Conservation (phyloP, 1,140 invertebrate species). For the Heliconius eleuchia region DNA sequence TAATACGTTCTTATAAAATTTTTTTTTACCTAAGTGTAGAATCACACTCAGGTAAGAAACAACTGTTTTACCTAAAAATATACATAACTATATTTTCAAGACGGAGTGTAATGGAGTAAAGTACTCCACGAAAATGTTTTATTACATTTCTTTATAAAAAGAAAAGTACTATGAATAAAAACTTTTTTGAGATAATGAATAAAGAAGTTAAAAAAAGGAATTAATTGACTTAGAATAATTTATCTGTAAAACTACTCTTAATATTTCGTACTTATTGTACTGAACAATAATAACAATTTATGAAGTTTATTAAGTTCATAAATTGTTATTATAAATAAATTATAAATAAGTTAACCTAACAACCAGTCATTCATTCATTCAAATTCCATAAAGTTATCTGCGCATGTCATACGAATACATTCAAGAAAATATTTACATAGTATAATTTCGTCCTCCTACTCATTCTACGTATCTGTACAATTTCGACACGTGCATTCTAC, state of each 20-base stretch:
- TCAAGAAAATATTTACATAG: conserved; percentile 12
- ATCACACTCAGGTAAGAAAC: no score
- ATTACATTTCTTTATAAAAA: no score
- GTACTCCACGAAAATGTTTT: no score
- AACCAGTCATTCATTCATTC: neutral
- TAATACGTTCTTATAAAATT: no score
- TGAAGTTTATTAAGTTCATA: neutral
- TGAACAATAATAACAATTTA: neutral
- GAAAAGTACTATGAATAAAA: no score
- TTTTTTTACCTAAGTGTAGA: no score
- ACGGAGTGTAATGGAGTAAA: no score
- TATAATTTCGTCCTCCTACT: conserved; percentile 3
- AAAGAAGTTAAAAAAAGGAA: neutral
- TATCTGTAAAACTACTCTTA: neutral
- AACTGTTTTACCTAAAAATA: no score
- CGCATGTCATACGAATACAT: conserved; percentile 17
- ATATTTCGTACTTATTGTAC: neutral
- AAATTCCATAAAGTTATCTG: conserved; percentile 7
- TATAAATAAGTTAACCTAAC: neutral
- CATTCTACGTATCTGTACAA: neutral
- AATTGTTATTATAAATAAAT: no score
- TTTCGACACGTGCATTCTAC: neutral
- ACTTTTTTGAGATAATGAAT: neutral
- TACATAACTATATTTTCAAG: no score
- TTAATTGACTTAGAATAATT: no score